These are phyloP conservation scores for Actinostola sp. DNA, from an alignment of 92 coral and sea anemone species.

Conservation along the genomic window DNA sequence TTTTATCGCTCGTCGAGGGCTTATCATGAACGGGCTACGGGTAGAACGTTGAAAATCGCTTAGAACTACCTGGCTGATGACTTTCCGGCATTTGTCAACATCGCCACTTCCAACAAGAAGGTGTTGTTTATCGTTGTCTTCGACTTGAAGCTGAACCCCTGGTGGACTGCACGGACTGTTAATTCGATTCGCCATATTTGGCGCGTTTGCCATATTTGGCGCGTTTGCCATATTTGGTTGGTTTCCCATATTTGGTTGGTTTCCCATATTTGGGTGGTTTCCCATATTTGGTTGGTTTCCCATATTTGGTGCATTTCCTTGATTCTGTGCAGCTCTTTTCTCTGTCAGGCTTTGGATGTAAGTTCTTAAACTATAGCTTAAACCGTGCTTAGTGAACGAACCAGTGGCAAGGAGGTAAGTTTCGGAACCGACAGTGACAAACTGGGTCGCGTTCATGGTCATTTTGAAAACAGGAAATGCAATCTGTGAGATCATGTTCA, in stretches of 20 bases:
- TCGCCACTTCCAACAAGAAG: slow-evolving; percentile 10
- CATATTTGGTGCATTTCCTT: background rate
- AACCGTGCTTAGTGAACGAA: slow-evolving; percentile 4
- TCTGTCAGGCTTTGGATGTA: background rate
- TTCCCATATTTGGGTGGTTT: background rate
- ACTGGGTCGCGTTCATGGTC: slow-evolving; percentile 4
- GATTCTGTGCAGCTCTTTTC: background rate
- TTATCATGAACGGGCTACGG: slow-evolving; percentile 17
- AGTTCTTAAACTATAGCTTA: background rate
- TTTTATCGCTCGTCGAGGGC: background rate
- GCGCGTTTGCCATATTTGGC: background rate
- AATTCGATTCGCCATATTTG: background rate
- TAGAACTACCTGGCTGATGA: background rate
- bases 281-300: background rate
- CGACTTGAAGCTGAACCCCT: slow-evolving; percentile 1
- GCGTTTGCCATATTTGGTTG: background rate
- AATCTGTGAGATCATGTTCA: slow-evolving; percentile 7
- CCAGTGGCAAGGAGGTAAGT: slow-evolving; percentile 7
- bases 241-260: background rate
- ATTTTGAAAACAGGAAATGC: slow-evolving; percentile 5
- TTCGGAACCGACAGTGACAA: background rate
- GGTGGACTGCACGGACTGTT: slow-evolving; percentile 26
- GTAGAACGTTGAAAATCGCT: background rate
- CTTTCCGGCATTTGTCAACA: slow-evolving; percentile 12
- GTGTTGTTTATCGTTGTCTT: background rate